phyloP scores from a whole-genome alignment of 35 echinoderm and acorn worm species.

The Ptychodera flava region DNA sequence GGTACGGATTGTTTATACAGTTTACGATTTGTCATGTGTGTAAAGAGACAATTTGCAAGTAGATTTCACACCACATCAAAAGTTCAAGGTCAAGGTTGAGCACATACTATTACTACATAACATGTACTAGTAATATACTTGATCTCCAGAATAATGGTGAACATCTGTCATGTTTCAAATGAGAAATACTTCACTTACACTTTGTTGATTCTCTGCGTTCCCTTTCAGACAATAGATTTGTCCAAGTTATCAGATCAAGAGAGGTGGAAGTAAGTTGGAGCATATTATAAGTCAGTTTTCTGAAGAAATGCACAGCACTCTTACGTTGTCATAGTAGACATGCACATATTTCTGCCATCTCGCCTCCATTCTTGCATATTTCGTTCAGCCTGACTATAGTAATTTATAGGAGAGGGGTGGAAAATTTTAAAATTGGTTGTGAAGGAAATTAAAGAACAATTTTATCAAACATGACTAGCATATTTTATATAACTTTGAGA shows the following conservation, averaged over 20 bases:
- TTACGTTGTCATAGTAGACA: neutral
- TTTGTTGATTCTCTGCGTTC: constrained; percentile 20
- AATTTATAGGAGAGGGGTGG: too few relatives aligned
- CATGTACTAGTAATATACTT: too few relatives aligned
- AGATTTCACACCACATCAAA: neutral
- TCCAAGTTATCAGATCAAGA: constrained; percentile 87
- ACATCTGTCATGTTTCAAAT: neutral
- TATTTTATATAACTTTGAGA: too few relatives aligned
- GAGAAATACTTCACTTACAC: neutral
- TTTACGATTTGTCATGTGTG: neutral
- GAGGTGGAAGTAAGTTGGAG: constrained; percentile 59
- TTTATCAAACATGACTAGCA: too few relatives aligned
- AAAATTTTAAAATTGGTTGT: too few relatives aligned
- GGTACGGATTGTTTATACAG: too few relatives aligned
- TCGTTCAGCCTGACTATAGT: neutral
- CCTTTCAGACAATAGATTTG: constrained; percentile 67
- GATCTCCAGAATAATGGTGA: neutral
- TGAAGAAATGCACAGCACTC: neutral
- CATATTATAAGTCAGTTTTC: neutral
- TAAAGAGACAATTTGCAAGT: neutral
- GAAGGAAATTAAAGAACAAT: too few relatives aligned
- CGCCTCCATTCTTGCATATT: neutral
- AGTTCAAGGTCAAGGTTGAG: too few relatives aligned
- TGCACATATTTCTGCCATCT: neutral
- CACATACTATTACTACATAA: too few relatives aligned